These are phyloP conservation scores for Phalanger gymnotis DNA, from an alignment of 2,797 vertebrate species.

Conservation along the genomic window DNA sequence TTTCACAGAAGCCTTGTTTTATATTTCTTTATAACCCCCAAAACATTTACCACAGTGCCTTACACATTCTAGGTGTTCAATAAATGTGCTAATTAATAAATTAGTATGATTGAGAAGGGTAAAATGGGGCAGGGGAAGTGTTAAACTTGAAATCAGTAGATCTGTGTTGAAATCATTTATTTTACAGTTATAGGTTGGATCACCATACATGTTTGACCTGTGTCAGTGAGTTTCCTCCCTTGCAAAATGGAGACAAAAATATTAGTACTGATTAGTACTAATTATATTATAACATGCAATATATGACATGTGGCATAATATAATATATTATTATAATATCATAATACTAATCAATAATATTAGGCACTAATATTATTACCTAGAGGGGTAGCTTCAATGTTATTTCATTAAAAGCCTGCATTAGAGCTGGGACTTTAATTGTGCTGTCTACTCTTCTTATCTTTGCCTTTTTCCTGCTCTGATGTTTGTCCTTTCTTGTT, in stretches of 20 bases:
- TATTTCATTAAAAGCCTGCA: neutral
- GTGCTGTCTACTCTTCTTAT: too few relatives aligned
- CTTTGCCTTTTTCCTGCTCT: too few relatives aligned
- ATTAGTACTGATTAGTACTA: neutral
- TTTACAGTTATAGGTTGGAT: neutral
- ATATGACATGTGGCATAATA: neutral
- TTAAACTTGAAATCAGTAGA: neutral
- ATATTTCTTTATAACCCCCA: neutral
- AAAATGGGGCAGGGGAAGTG: neutral
- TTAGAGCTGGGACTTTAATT: too few relatives aligned
- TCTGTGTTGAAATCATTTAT: neutral
- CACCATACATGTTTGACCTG: neutral
- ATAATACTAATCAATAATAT: too few relatives aligned
- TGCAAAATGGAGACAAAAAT: neutral
- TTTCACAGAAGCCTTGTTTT: neutral
- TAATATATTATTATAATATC: neutral
- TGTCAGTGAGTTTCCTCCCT: neutral
- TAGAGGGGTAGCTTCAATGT: neutral
- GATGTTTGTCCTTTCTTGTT: too few relatives aligned
- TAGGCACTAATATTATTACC: neutral
- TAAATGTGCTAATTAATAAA: neutral
- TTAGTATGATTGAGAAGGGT: neutral
- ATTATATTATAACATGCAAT: neutral
- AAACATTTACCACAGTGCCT: neutral
- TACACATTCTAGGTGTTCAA: neutral